Evolutionary conservation across 2,797 vertebrate genomes (phyloP).

Genomic region (Melanotaenia boesemani): DNA sequence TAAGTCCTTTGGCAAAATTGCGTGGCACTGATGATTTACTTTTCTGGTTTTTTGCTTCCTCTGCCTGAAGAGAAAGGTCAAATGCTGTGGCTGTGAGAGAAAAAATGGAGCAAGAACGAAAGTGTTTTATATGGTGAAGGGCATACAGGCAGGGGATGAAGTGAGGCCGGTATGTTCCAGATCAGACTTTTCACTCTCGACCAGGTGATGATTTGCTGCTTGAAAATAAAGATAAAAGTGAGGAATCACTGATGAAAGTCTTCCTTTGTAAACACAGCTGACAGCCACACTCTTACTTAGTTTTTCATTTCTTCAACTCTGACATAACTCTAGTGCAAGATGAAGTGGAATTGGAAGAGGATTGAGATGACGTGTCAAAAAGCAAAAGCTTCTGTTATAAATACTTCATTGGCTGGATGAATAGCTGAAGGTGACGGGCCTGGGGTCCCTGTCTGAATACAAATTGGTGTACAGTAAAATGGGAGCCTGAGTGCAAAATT

Average conservation of each 20-base stretch:
- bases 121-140: conserved; percentile 65
- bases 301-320: conserved; percentile 56
- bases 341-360: conserved; percentile 38
- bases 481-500: conserved; percentile 69
- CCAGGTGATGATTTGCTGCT: conserved; percentile 67
- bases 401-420: conserved; percentile 74
- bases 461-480: conserved; percentile 66
- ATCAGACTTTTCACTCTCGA: conserved; percentile 60
- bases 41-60: conserved; percentile 55
- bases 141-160: conserved; percentile 64
- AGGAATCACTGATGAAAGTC: conserved; percentile 49
- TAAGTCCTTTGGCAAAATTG: conserved; percentile 65
- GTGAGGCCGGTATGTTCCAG: conserved; percentile 59
- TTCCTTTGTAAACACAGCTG: conserved; percentile 37
- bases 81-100: conserved; percentile 41
- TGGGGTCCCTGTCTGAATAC: conserved; percentile 65
- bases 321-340: conserved; percentile 38
- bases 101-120: conserved; percentile 44
- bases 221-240: conserved; percentile 50
- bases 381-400: conserved; percentile 71
- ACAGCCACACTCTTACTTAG: conserved; percentile 45
- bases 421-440: conserved; percentile 70
- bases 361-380: conserved; percentile 64
- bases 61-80: conserved; percentile 42
- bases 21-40: conserved; percentile 43